Evolutionary conservation across 2,888 invertebrate species (phyloP), one percentile per base, ranked within the genome.

Genomic region (Acleris holmiana): DNA sequence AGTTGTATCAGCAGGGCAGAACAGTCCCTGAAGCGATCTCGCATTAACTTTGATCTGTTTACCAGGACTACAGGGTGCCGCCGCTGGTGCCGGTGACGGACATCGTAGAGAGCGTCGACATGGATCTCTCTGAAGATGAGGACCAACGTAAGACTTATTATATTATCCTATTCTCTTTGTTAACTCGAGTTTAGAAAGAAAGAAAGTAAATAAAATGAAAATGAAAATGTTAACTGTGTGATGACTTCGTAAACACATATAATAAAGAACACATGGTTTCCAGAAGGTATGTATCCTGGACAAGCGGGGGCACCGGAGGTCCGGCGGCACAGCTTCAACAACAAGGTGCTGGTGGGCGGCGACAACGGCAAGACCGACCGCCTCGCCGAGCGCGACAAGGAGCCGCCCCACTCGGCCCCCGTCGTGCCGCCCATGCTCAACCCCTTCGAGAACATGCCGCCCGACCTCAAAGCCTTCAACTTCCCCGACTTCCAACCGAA

Each of bases 101-200:
- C 75, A 96, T 96, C 78, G 95, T 96, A 4, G 96, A 96, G 78
- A 96, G 95, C 78, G 95, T 97, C 66, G 97, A 97, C 71, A 97
- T 97, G 97, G 97, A 97, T 71, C 93, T 97, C 80, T 97, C 97
- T 13, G 97, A 97, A 74, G 97, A 97, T 53, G 97, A 97, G 74
- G 91, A 91, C 0, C 88, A 85, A 80, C 89, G 91, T 91, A 80
- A 84, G 85, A 70, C 21, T 23, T 51, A 7, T 50, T 40, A 46
- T 10, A 21, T n/a, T 6, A 2, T 6, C 17, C n/a, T 41, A 49
- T 40, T 35, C 15, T n/a, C 18, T 13, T 13, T 21, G 2, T n/a
- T 13, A n/a, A 46, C 1, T 15, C 25, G 7, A 7, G 7, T 25
- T 25, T 29, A 29, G n/a, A n/a, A n/a, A n/a, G n/a, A n/a, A n/a